Base-by-base conservation (phyloP, 2,113 vertebrate genomes). In the Seriola rivoliana region DNA sequence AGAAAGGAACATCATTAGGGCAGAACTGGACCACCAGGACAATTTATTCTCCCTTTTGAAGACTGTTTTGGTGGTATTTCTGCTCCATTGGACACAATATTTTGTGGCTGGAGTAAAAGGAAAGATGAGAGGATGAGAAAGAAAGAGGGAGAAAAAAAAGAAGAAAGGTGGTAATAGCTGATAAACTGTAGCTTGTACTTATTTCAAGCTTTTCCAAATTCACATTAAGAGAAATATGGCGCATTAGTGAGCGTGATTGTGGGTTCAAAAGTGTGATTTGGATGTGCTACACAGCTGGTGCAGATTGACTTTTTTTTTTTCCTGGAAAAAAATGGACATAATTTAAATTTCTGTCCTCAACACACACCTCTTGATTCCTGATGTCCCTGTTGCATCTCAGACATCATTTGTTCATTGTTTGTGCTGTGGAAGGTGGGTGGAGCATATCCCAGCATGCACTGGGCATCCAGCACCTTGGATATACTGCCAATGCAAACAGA, bases 31-130 rank as follows among this genome's bases (percentile, higher is more conserved):
- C 52, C 42, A 65, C 1, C 1, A 32, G 25, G 17, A 75, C 50
- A 75, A 59, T 75, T 60, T 84, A 19, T 54, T 60, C 52, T 50
- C 16, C 16, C 55, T 32, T 62, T 58, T 74, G 64, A 63, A 64
- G 29, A 23, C 19, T 58, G 64, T 42, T 65, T 69, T 64, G 9
- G 38, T 65, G 48, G 29, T n/a, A 44, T 65, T 75, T 65, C 65
- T 80, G 58, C 65, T 66, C 71, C 59, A 75, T 11, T 40, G 40
- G 48, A 69, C 48, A 50, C 48, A 63, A 48, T 38, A 69, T 57
- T 34, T 46, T 64, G 63, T 25, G 17, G 14, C 46, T 32, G 32
- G 17, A 50, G 9, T 21, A 59, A 71, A 70, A 29, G 46, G 44
- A 14, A 76, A 63, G 7, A 76, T 48, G 65, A 71, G 42, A 59